Base-by-base conservation (phyloP, 92 coral and sea anemone species). In the Phenganax subtilis region DNA sequence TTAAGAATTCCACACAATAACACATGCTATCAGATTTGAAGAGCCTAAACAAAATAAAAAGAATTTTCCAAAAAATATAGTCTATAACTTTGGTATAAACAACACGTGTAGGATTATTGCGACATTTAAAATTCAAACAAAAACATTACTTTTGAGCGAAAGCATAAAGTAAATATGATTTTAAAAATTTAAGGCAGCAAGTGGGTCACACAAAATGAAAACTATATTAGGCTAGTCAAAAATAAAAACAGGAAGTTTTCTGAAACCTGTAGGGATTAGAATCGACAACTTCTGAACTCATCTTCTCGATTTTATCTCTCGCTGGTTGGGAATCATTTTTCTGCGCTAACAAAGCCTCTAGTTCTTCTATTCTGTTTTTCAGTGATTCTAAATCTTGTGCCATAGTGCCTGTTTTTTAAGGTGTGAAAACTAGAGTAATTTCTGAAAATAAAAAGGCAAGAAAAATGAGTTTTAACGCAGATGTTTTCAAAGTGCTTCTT, bases 271-370 rank as follows among this genome's bases (percentile, higher is more conserved):
- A 93, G 3, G 98, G 98, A 88, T 93, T 93, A 59, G 92, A 88
- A 73, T 93, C 98, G 8, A 93, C 97, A 3, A 93, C 98, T 75
- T 93, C 98, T 11, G 94, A 85, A 25, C 92, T 91, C 98, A 93
- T 93, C 57, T 83, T 69, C 0, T 82, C 84, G 60, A 93, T 89
- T 80, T 88, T 93, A 55, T 87, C 91, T 25, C 98, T 82, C 58
- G 80, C 59, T 47, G 97, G 92, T 60, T 75, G 52, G 27, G 51
- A 17, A 9, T 96, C 97, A 65, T 77, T 64, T 60, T 85, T 86
- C 82, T 86, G 89, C 55, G 92, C 98, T 62, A 93, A 81, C 57
- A 93, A 82, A 55, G 80, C 86, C 82, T 93, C 97, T n/a, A 93
- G 87, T 65, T 93, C 98, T 20, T 75, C 84, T 75, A 93, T 87